Evolutionary conservation across 1,140 invertebrate species (phyloP), one percentile per base, ranked within the genome.

Genomic region (Drosophila hydei): DNA sequence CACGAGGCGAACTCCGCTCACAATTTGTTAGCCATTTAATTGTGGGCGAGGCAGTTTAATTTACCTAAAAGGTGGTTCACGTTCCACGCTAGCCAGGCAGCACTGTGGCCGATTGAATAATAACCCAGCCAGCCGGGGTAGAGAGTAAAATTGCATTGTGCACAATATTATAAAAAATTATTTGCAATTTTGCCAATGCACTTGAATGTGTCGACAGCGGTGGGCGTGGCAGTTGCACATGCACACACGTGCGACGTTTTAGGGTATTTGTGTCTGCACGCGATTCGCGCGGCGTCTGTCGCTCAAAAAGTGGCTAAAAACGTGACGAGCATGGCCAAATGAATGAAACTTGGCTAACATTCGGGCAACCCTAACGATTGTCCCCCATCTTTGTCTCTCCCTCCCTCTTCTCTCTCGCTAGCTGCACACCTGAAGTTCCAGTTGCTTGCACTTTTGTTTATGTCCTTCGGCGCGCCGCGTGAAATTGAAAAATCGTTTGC

Each of bases 391-490:
- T n/a, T n/a, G n/a, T 23, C 48, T 42, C 43, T 42, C 21, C 14
- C 33, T 14, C 48, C 11, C 4, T n/a, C 38, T 4, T 4, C 40
- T 9, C 16, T 3, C 43, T 19, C 1, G 14, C 33, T 51, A 42
- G 7, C 58, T 45, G 36, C 40, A 18, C 59, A 42, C 30, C 59
- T 52, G 25, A 27, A 25, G 16, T 36, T 40, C 50, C 72, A 75
- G 76, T 56, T 64, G 80, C 80, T 79, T 84, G 79, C 79, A 84
- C 79, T 84, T 84, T 84, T 84, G 61, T 80, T 85, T 67, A 79
- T 80, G 69, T 77, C 70, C 80, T 63, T 62, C 11, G 63, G 58
- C 61, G 58, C 56, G 73, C 59, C 69, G 81, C 69, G 77, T 61
- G 62, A 87, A 80, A 85, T 85, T 85, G 80, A 85, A 85, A 79